Percentiles rank a stretch among this genome's conserved stretches.
These are phyloP conservation scores for Eira barbara DNA, from an alignment of 2,113 vertebrate genomes.

Conservation along the genomic window DNA sequence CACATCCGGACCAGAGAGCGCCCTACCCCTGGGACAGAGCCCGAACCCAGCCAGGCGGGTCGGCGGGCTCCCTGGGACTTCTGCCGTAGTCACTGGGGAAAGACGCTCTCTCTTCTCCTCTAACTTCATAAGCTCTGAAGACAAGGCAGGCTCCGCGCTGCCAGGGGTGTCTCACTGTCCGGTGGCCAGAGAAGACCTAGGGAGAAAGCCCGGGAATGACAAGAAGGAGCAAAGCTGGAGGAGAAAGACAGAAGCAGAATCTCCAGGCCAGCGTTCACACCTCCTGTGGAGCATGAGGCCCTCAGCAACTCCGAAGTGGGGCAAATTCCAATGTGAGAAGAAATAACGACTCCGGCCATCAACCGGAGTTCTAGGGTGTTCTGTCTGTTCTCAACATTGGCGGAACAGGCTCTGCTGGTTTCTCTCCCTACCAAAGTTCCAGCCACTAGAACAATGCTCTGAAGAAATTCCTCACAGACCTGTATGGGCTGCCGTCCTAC, in stretches of 20 bases:
- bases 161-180: neutral
- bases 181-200: neutral
- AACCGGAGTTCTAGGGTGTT: neutral
- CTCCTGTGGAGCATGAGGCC: neutral
- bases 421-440: neutral
- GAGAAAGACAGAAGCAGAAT: neutral
- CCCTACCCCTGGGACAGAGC: neutral
- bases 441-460: neutral
- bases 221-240: neutral
- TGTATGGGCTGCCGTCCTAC: neutral
- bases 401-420: neutral
- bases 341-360: neutral
- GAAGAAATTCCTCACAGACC: neutral
- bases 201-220: neutral
- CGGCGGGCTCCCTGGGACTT: neutral
- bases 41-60: neutral
- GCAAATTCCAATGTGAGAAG: neutral
- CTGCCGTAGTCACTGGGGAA: neutral
- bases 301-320: neutral
- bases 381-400: neutral
- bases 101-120: neutral
- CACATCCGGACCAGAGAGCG: neutral
- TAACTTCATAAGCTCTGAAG: neutral
- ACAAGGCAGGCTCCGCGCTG: neutral
- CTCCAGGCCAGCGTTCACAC: neutral